phyloP scores from a whole-genome alignment of 2,888 invertebrate genomes.

The Seira ritae region DNA sequence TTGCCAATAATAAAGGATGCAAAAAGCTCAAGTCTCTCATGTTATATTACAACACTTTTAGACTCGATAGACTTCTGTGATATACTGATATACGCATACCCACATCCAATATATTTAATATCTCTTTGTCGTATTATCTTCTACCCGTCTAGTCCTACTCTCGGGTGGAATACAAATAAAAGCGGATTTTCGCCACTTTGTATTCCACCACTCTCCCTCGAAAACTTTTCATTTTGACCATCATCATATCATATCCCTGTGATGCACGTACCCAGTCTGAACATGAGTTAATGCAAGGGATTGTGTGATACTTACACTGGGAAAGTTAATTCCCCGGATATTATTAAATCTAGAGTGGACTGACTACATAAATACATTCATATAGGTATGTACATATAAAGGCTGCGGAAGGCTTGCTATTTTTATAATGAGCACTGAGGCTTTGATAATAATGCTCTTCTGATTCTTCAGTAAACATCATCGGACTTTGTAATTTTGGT shows the following conservation, averaged over 20 bases:
- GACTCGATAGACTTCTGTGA: too few relatives aligned
- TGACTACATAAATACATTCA: background rate
- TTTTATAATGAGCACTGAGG: background rate
- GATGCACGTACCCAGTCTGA: background rate
- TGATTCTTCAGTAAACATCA: background rate
- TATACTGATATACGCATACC: too few relatives aligned
- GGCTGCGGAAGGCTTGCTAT: background rate
- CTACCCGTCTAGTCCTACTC: background rate
- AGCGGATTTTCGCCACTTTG: conserved; percentile 7
- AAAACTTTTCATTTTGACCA: conserved; percentile 19
- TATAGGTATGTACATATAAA: too few relatives aligned
- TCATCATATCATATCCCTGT: too few relatives aligned
- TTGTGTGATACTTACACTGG: conserved; percentile 5
- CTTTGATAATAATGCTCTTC: background rate
- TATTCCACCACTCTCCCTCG: background rate
- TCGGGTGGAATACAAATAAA: background rate
- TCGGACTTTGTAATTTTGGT: background rate
- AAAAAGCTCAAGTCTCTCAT: too few relatives aligned
- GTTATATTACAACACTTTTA: too few relatives aligned
- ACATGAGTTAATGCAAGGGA: conserved; percentile 10
- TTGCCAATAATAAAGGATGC: too few relatives aligned
- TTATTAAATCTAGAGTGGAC: background rate
- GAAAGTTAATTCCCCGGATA: conserved; percentile 18
- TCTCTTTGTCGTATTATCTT: too few relatives aligned
- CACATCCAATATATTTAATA: too few relatives aligned